phyloP scores from a whole-genome alignment of 2,113 vertebrate genomes.

The Nothoprocta perdicaria region DNA sequence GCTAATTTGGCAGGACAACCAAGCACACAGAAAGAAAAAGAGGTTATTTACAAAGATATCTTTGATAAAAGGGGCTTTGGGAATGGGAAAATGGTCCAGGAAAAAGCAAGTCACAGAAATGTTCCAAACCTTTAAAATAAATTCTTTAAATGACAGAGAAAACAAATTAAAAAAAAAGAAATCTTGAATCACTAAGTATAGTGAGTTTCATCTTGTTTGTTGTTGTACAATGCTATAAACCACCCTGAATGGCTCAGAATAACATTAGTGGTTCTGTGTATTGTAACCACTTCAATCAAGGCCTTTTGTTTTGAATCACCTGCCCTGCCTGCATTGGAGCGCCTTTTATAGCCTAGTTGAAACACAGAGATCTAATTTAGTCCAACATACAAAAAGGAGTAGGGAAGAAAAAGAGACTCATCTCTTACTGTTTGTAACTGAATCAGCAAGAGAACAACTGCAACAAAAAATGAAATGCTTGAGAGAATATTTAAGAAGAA shows the following conservation, averaged over 20 bases:
- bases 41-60: conserved; percentile 76
- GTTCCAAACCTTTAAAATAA: conserved; percentile 49
- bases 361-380: conserved; percentile 66
- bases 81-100: conserved; percentile 38
- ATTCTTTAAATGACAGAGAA: conserved; percentile 27
- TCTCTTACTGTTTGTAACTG: not conserved
- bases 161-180: not conserved
- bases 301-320: conserved; percentile 76
- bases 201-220: conserved; percentile 63
- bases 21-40: conserved; percentile 64
- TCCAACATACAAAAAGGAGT: conserved; percentile 15
- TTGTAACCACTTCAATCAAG: conserved; percentile 70
- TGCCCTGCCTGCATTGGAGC: conserved; percentile 58
- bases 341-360: conserved; percentile 29
- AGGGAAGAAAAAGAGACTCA: conserved; percentile 23
- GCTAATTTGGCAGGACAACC: conserved; percentile 77
- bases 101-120: conserved; percentile 11
- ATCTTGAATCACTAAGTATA: conserved; percentile 33
- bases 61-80: conserved; percentile 67
- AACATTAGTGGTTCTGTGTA: conserved; percentile 68
- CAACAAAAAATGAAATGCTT: not conserved
- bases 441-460: not conserved
- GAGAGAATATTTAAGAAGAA: not conserved
- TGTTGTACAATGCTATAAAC: conserved; percentile 57
- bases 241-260: conserved; percentile 59